phyloP scores from a whole-genome alignment of 2,888 invertebrate genomes.

The Lasioglossum calceatum region DNA sequence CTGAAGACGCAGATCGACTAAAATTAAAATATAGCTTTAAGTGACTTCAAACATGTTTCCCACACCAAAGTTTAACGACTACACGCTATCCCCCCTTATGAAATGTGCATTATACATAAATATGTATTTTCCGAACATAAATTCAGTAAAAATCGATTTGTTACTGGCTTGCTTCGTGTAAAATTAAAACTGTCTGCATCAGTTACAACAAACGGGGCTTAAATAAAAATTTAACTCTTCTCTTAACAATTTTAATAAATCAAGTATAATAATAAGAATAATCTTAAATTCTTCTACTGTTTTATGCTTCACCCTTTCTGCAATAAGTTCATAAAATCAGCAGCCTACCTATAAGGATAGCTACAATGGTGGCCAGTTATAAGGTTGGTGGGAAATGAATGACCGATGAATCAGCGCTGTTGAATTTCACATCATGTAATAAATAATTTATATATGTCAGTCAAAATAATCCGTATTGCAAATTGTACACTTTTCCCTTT shows the following conservation, averaged over 20 bases:
- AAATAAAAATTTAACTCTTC: neutral
- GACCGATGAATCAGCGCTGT: slow-evolving; percentile 8
- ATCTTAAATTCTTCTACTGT: neutral
- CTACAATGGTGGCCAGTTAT: neutral
- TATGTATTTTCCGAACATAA: neutral
- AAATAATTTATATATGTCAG: slow-evolving; percentile 10
- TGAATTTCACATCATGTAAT: neutral
- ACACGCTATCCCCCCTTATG: neutral
- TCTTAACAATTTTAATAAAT: neutral
- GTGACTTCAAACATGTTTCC: too few relatives aligned
- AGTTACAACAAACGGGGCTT: neutral
- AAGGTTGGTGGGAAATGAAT: slow-evolving; percentile 2
- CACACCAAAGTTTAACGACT: neutral
- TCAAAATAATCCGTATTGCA: neutral
- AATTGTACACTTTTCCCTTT: neutral
- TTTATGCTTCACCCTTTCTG: neutral
- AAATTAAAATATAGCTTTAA: neutral
- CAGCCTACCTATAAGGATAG: neutral
- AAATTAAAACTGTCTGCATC: too few relatives aligned
- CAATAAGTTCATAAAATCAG: neutral
- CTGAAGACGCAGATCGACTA: neutral
- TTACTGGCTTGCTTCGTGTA: too few relatives aligned
- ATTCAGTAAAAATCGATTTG: neutral
- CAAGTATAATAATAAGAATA: neutral
- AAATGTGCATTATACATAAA: neutral